Base-by-base conservation (phyloP, 64 coral and sea anemone species). In the Stichodactyla mertensii region DNA sequence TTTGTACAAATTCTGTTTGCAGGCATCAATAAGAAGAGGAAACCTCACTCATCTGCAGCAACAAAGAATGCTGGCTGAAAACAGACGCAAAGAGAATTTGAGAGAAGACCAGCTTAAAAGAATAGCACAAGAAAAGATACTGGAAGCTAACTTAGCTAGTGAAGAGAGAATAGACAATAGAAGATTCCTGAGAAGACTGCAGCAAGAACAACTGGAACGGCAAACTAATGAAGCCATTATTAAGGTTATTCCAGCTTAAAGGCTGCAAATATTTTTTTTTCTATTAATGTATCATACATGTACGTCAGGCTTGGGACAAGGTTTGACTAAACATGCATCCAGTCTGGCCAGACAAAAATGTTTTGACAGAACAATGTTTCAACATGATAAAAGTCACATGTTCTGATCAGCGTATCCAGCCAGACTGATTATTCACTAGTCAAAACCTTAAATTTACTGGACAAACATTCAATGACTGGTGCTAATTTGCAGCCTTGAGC, bases 131-230 rank as follows among this genome's bases (percentile, higher is more conserved):
- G 97, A 99, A 77, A 92, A 88, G 90, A 82, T 87, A 3, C 55
- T 95, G n/a, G 88, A 95, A 81, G 97, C 93, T 15, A 99, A 95
- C 52, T 81, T 99, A 83, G 82, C 92, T 45, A 98, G 96, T 54
- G 96, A 98, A 88, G 96, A 98, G 83, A 95, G 93, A 59, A 94
- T 98, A 67, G 96, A 98, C 67, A 92, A 98, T 64, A 94, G 93
- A 60, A 83, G 96, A 53, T 98, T 98, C 82, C 84, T 98, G 4
- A 92, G 96, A 22, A 89, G 90, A 88, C 85, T 94, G 64, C 92
- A 92, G 20, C 96, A 95, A 80, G 96, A 98, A 87, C 89, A 87
- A 79, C 94, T 69, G 52, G 96, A 98, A 80, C 77, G 93, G 83
- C 92, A 94, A 70, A 95, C 92, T 87, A 88, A 98, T 77, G 89